A percentile compares a stretch with the other conserved stretches of the same genome.
These are phyloP conservation scores for Microdon myrmicae DNA, from an alignment of 2,888 invertebrate genomes.

Conservation along the genomic window DNA sequence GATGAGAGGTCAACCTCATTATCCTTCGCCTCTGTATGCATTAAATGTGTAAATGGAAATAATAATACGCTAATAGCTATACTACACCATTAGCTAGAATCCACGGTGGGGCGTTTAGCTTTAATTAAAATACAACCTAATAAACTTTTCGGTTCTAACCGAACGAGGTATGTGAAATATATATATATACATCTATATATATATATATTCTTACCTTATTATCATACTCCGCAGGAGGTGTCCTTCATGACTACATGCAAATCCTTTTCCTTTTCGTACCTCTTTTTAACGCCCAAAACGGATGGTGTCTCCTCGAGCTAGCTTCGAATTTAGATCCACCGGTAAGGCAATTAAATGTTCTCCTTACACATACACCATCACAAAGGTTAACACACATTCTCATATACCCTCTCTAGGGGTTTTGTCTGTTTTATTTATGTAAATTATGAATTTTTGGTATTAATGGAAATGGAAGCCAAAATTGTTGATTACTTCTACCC, in stretches of 20 bases:
- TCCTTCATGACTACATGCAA: slow-evolving; percentile 33
- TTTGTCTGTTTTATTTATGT: neutral
- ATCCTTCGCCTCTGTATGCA: neutral
- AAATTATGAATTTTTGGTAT: slow-evolving; percentile 11
- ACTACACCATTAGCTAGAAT: slow-evolving; percentile 4
- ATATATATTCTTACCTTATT: slow-evolving; percentile 37
- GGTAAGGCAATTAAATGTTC: slow-evolving; percentile 40
- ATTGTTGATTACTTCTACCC: slow-evolving; percentile 70
- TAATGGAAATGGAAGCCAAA: slow-evolving; percentile 18
- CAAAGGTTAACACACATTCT: neutral
- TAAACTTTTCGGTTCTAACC: slow-evolving; percentile 32
- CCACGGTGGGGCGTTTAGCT: slow-evolving; percentile 14
- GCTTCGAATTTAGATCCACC: neutral
- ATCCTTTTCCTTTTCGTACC: slow-evolving; percentile 32
- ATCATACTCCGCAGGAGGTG: slow-evolving; percentile 10
- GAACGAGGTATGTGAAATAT: slow-evolving; percentile 30
- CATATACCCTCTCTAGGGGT: neutral
- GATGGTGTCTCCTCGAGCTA: slow-evolving; percentile 1
- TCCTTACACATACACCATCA: slow-evolving; percentile 14
- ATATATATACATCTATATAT: slow-evolving; percentile 24
- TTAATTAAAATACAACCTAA: slow-evolving; percentile 34
- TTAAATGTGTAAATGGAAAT: slow-evolving; percentile 23
- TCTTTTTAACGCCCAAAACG: neutral
- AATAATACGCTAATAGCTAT: slow-evolving; percentile 17
- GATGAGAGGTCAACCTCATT: slow-evolving; percentile 1